Evolutionary conservation across 2,797 vertebrate genomes (phyloP).

Genomic region (Notamacropus eugenii): DNA sequence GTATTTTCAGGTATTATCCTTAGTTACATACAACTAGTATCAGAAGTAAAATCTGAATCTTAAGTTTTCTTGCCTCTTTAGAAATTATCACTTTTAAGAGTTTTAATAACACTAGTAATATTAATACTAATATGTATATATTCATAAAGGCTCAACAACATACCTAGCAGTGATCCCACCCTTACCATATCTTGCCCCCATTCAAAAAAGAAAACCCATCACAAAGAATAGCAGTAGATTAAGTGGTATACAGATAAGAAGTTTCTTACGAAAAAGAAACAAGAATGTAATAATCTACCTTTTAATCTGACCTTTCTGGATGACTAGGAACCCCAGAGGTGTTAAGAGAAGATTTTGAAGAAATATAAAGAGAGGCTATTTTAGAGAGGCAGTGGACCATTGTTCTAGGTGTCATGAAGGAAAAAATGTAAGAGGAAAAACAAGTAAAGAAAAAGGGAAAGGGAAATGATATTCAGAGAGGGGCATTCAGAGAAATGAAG

Average conservation of each 20-base stretch:
- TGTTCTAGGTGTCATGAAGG: conserved; percentile 11
- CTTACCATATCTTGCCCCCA: background rate
- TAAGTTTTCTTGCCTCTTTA: background rate
- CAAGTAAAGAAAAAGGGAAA: background rate
- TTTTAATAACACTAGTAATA: conserved; percentile 39
- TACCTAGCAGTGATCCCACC: background rate
- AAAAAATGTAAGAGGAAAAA: conserved; percentile 26
- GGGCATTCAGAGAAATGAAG: conserved; percentile 38
- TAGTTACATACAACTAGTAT: background rate
- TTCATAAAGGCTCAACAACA: background rate
- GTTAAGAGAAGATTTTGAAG: conserved; percentile 32
- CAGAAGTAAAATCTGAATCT: background rate
- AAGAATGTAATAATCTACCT: conserved; percentile 17
- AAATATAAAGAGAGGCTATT: background rate
- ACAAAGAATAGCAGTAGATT: background rate
- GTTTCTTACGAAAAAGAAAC: conserved; percentile 30
- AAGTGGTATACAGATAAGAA: background rate
- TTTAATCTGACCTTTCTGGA: conserved; percentile 32
- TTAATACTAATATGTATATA: background rate
- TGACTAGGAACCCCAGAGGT: conserved; percentile 36
- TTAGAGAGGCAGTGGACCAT: background rate
- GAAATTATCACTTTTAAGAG: conserved; percentile 29
- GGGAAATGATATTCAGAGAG: conserved; percentile 41
- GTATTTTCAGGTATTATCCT: background rate
- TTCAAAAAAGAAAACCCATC: background rate